Conservation (phyloP, 2,797 vertebrate species). For the Tympanoctomys barrerae region DNA sequence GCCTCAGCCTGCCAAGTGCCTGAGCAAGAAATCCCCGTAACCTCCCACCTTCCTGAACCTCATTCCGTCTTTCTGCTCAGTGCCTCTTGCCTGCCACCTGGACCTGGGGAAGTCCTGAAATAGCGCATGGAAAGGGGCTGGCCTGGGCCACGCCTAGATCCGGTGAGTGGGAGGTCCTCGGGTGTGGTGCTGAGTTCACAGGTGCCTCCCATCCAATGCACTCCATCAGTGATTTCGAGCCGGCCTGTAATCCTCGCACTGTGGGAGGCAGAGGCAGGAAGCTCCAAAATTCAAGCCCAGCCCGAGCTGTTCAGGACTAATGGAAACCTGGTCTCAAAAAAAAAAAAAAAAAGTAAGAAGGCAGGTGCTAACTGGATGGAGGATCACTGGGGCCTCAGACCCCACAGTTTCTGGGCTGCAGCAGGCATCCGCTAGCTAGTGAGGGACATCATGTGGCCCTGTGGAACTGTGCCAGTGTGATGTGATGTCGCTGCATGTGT, state of each 20-base stretch:
- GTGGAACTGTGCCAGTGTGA: background rate
- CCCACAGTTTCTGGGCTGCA: background rate
- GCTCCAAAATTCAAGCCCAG: background rate
- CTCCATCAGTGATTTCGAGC: background rate
- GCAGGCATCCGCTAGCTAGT: background rate
- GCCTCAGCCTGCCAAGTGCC: too few species aligned
- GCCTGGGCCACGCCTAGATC: background rate
- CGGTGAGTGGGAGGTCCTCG: background rate
- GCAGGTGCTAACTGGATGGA: background rate
- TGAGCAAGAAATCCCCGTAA: background rate
- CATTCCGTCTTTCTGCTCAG: background rate
- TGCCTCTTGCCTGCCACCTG: too few species aligned
- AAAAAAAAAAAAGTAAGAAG: background rate
- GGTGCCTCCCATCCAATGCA: background rate
- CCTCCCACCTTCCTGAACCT: background rate
- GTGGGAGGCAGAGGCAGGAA: background rate
- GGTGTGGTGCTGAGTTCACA: background rate
- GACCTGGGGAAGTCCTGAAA: too few species aligned
- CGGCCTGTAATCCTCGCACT: background rate
- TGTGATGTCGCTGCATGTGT: background rate
- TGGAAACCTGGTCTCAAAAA: background rate
- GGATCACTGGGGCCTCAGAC: background rate
- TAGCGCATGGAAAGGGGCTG: rapidly evolving
- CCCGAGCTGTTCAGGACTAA: background rate
- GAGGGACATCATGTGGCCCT: background rate